Base-by-base conservation (phyloP, 2,797 vertebrate species). In the Helicolenus hilgendorfi region DNA sequence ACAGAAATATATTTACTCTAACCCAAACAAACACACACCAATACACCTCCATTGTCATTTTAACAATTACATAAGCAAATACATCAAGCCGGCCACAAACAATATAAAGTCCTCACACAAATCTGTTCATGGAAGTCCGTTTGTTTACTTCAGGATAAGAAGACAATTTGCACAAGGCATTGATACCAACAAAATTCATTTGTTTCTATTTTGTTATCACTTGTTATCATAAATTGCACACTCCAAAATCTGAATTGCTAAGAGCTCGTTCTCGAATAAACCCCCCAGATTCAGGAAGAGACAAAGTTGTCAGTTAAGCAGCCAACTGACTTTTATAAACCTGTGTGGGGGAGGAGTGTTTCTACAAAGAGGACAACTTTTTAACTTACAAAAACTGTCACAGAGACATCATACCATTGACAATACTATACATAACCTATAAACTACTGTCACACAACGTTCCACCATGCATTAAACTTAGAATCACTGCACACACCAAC, bases 181-280 rank as follows among this genome's bases (percentile, higher is more conserved):
- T 0, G 14, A 53, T 4, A 41, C 13, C 59, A 73, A 78, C 7
- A 60, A 72, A 83, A 63, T 70, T 11, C 1, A 62, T 74, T 55
- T 20, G 18, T 72, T 83, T 63, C 22, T 35, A 26, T 56, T 77
- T 53, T 36, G n/a, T 79, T 60, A 74, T 83, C 72, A 20, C 13
- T 0, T 36, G 59, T 60, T 24, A 7, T 13, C 0, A 3, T 53
- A 76, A 1, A 80, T 26, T 31, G 49, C 31, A 31, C n/a, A 24
- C 55, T 29, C 11, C 49, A 70, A 59, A 75, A 59, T 26, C 14
- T 2, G 9, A 29, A 38, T 11, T 60, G 45, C 53, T 22, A 9
- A 15, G 24, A 55, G 24, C 38, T 62, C 7, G 9, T 60, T 63
- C 22, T 22, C 8, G 65, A 72, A 36, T 11, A 41, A 53, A 53